Evolutionary conservation across 2,113 vertebrate genomes (phyloP).

Genomic region (Microcebus jonahi): DNA sequence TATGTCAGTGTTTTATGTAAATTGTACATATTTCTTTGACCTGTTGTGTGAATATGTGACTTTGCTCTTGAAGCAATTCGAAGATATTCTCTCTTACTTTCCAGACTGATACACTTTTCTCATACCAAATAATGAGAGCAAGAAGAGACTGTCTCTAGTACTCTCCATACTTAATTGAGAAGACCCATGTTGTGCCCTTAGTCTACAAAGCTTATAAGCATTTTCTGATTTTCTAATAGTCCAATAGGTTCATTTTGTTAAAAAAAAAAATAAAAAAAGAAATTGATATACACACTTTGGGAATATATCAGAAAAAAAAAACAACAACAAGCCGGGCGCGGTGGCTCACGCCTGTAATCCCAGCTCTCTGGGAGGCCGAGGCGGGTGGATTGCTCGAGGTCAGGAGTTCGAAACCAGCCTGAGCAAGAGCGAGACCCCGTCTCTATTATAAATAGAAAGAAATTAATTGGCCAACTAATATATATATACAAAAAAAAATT

Average conservation of each 20-base stretch:
- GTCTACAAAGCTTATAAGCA: neutral
- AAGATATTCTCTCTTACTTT: neutral
- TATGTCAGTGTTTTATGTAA: neutral
- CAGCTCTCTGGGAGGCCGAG: too few species aligned
- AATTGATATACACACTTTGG: neutral
- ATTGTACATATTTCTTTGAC: neutral
- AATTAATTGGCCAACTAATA: too few species aligned
- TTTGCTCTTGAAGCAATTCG: neutral
- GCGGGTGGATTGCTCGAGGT: too few species aligned
- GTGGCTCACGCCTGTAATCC: too few species aligned
- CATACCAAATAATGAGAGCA: neutral
- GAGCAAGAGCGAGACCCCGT: too few species aligned
- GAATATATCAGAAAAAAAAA: neutral
- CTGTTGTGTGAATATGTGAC: neutral
- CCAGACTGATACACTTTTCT: neutral
- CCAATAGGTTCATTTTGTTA: neutral
- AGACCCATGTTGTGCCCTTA: neutral
- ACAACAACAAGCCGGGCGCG: too few species aligned
- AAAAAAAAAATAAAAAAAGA: constrained; percentile 5
- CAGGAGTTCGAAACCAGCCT: too few species aligned
- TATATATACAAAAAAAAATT: too few species aligned
- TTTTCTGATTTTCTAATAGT: constrained; percentile 29
- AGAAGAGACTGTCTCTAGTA: neutral
- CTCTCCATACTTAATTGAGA: neutral
- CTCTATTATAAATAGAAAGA: too few species aligned